A percentile compares a stretch with the other conserved stretches of the same genome.
Conservation (phyloP, 2,888 invertebrate species). For the Tineola bisselliella region DNA sequence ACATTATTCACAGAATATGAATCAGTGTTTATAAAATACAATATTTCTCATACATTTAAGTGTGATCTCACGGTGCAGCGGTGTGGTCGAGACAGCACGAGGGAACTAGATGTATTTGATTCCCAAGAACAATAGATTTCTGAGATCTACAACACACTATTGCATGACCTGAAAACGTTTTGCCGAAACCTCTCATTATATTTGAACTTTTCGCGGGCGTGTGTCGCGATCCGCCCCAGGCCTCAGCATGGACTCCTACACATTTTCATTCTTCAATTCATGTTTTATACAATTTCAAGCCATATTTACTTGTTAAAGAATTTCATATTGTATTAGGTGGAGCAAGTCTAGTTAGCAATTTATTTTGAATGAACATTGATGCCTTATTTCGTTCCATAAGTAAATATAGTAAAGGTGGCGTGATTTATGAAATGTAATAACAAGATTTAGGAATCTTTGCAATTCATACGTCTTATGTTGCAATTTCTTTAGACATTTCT, state of each 20-base stretch:
- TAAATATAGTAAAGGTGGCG: constrained; percentile 13
- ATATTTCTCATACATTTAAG: neutral
- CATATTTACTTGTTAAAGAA: neutral
- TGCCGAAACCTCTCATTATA: constrained; percentile 38
- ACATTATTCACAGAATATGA: neutral
- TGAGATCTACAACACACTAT: constrained; percentile 38
- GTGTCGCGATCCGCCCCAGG: constrained; percentile 22
- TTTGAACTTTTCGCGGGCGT: constrained; percentile 37
- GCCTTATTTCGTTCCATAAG: constrained; percentile 17
- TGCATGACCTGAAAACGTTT: constrained; percentile 34
- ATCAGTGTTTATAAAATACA: neutral
- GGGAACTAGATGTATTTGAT: constrained; percentile 17
- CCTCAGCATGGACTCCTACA: constrained; percentile 14
- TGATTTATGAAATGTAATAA: constrained; percentile 27
- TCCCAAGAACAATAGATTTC: constrained; percentile 27
- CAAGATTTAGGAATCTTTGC: neutral
- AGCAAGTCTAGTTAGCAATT: neutral
- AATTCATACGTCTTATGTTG: neutral
- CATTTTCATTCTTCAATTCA: neutral
- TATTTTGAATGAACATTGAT: constrained; percentile 9
- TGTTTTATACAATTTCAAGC: neutral
- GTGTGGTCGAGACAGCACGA: neutral
- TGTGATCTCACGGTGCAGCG: neutral
- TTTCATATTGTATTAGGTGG: neutral
- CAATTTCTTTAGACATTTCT: neutral